A percentile compares a stretch with the other conserved stretches of the same genome.
Conservation (phyloP, 2,888 invertebrate species). For the Camponotus fellah region DNA sequence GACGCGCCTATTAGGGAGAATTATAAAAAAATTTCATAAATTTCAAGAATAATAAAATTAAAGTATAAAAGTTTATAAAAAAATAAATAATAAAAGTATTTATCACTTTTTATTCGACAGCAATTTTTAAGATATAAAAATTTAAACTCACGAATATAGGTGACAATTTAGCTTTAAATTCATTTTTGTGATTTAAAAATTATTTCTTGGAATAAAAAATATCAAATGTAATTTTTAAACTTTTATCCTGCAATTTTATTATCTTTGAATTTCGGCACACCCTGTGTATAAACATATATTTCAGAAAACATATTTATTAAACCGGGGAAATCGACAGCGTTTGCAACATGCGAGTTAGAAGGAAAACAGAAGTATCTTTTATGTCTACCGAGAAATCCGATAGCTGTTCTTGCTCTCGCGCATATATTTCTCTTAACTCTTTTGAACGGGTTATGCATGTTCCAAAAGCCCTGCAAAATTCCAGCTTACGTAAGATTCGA, state of each 20-base stretch:
- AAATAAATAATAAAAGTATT: too few relatives aligned
- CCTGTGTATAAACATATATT: neutral
- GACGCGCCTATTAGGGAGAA: neutral
- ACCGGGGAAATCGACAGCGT: slow-evolving; percentile 10
- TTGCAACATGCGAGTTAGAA: neutral
- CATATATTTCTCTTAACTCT: neutral
- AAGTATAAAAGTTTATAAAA: too few relatives aligned
- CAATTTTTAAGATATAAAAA: too few relatives aligned
- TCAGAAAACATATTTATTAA: neutral
- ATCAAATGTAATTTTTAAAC: too few relatives aligned
- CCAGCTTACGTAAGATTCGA: neutral
- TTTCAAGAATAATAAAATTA: too few relatives aligned
- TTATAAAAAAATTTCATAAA: neutral
- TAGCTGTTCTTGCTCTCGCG: neutral
- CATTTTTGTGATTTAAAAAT: too few relatives aligned
- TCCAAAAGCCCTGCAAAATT: rapidly evolving
- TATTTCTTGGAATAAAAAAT: neutral
- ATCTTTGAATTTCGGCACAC: neutral
- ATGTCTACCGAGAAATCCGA: neutral
- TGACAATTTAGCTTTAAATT: too few relatives aligned
- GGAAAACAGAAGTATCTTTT: neutral
- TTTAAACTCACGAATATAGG: too few relatives aligned
- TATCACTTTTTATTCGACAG: too few relatives aligned
- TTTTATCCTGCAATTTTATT: too few relatives aligned
- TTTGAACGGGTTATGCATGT: neutral